Base-by-base conservation (phyloP, 2,797 vertebrate species). In the Bufotes viridis region DNA sequence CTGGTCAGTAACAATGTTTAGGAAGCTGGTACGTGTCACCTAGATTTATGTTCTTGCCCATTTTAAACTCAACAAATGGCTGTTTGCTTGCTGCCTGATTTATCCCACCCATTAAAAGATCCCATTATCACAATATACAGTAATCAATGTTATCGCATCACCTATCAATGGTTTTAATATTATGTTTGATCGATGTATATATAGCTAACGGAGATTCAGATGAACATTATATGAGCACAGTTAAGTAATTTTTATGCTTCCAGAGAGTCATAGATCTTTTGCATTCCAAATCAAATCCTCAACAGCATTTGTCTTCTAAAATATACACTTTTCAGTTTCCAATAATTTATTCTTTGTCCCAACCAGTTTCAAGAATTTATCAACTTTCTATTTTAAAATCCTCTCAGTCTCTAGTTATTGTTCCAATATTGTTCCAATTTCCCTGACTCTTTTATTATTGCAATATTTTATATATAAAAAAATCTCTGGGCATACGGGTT, bases 401-500 rank as follows among this genome's bases (percentile, higher is more conserved):
- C 84, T 79, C 51, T 78, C 42, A 69, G 60, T 75, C n/a, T 70
- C 42, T 67, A 79, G 63, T 53, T n/a, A n/a, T n/a, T n/a, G n/a
- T n/a, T n/a, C n/a, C n/a, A n/a, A n/a, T 49, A 67, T 69, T 49
- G 55, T 86, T 86, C 49, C 84, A 78, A 86, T 86, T 79, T 86
- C 75, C 75, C 24, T 29, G 61, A 34, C 75, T 79, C 69, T 86
- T 86, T 86, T 61, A 80, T 69, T 79, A 57, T 53, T 69, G 24
- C 51, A 67, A n/a, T 86, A 78, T 60, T n/a, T 78, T 80, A 49
- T 57, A 51, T 79, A 63, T 58, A 86, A 79, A 84, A 63, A 84
- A 84, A 70, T 84, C 82, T 84, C 57, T 76, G 61, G 70, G 70
- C 22, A 61, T 76, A 24, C 1, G 8, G 55, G 20, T 76, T 57